These are phyloP conservation scores for Tetropium fuscum DNA, from an alignment of 2,888 invertebrate genomes.

Conservation along the genomic window DNA sequence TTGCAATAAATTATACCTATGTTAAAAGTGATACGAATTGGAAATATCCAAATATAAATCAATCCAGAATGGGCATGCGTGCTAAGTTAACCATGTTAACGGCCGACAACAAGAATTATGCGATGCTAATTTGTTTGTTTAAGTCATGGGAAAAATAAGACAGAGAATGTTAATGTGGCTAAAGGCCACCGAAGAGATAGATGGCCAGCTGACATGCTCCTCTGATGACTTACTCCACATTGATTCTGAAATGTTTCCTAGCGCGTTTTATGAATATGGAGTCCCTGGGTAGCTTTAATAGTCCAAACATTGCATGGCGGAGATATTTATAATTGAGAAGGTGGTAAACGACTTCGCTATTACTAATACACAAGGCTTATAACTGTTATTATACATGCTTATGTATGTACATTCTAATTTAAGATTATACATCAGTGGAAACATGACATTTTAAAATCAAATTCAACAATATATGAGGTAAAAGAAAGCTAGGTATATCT, in stretches of 20 bases:
- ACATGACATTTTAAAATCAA: too few relatives aligned
- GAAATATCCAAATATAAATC: conserved; percentile 50
- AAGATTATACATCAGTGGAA: too few relatives aligned
- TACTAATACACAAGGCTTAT: conserved; percentile 1
- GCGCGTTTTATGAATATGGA: conserved; percentile 24
- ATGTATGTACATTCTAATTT: too few relatives aligned
- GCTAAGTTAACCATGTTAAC: conserved; percentile 47
- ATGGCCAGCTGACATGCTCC: conserved; percentile 55
- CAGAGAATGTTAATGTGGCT: conserved; percentile 55
- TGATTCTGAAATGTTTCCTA: conserved; percentile 26
- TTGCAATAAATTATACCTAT: too few relatives aligned
- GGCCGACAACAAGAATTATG: conserved; percentile 55
- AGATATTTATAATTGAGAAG: conserved; percentile 8
- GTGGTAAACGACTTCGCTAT: conserved; percentile 1
- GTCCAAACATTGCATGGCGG: conserved; percentile 11
- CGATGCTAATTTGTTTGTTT: conserved; percentile 62
- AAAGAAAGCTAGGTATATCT: too few relatives aligned
- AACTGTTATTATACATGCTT: conserved; percentile 6
- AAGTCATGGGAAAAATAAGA: conserved; percentile 57
- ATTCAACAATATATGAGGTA: too few relatives aligned
- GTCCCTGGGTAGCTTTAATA: conserved; percentile 32
- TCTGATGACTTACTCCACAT: conserved; percentile 48
- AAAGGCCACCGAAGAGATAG: conserved; percentile 51
- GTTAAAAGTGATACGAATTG: conserved; percentile 4
- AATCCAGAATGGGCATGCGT: conserved; percentile 50